Base-by-base conservation (phyloP, 2,113 vertebrate genomes). In the Bufo bufo region DNA sequence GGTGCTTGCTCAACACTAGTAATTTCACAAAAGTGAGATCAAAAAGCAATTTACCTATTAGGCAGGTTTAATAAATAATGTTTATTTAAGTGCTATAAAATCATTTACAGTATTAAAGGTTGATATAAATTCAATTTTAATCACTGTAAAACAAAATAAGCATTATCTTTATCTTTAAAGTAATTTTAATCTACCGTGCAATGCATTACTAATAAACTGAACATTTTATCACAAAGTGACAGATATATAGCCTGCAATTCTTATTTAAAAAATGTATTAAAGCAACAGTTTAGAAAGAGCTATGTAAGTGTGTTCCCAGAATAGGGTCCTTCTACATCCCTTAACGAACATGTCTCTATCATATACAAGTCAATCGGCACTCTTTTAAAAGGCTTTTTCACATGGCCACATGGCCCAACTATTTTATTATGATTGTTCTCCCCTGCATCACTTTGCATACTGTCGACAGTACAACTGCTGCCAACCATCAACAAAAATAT, bases 121-220 rank as follows among this genome's bases (percentile, higher is more conserved):
- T 83, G 19, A 66, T 66, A 83, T 66, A 66, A 65, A 49, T 83
- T 65, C 63, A 71, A 84, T 84, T 84, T 69, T n/a, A 84, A 84
- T 71, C 61, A 23, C 49, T 23, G 11, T n/a, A 71, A 83, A 83
- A 66, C 61, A 84, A 84, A 65, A 66, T 12, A 54, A 33, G 63
- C 45, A 84, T 23, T 71, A 84, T 52, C 47, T 83, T 47, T 8
- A 47, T 74, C 33, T 33, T 66, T 84, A 20, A 66, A 69, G 63
- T 71, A 84, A 84, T 84, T 84, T 84, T 33, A 84, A 71, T 54
- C 20, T 66, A 71, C 20, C 43, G 49, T 52, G 14, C 49, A 84
- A 13, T 69, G 13, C 33, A 82, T 63, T n/a, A 13, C 59, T 45
- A 69, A 84, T 84, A 84, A 63, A 63, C 2, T 49, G 17, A 59